Percentiles rank a stretch among this genome's conserved stretches.
phyloP scores from a whole-genome alignment of 2,888 invertebrate species.

The Halictus quadricinctus region DNA sequence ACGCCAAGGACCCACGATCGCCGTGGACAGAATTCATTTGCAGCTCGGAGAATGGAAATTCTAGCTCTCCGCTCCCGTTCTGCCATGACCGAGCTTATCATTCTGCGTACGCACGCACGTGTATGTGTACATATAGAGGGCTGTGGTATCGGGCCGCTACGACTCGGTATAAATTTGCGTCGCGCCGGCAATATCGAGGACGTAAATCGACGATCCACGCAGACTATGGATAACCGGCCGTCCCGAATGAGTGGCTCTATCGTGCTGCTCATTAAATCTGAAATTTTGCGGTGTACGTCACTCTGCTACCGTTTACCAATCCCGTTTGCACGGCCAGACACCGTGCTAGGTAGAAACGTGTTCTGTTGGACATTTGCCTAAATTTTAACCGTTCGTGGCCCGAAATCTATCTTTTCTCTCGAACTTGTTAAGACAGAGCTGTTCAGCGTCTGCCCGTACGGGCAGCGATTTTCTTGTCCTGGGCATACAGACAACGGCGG shows the following conservation, averaged over 20 bases:
- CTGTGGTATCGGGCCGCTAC: background rate
- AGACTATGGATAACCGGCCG: conserved; percentile 33
- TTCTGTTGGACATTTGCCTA: background rate
- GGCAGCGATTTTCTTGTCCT: too few relatives aligned
- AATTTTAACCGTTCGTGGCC: too few relatives aligned
- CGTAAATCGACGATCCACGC: conserved; percentile 43
- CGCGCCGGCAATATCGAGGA: conserved; percentile 18
- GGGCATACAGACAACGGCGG: too few relatives aligned
- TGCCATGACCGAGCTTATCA: background rate
- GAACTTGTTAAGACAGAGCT: background rate
- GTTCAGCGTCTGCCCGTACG: too few relatives aligned
- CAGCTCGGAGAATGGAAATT: background rate
- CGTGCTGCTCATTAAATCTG: conserved; percentile 16
- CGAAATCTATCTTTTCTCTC: background rate
- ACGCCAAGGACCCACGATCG: background rate
- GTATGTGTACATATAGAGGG: background rate
- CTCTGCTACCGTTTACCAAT: background rate
- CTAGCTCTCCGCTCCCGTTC: background rate
- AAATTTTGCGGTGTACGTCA: conserved; percentile 10
- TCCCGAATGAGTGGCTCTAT: background rate
- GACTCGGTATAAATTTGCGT: conserved; percentile 52
- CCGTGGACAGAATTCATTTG: background rate
- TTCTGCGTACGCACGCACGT: background rate
- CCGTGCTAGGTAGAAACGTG: background rate
- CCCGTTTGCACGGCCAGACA: background rate